phyloP scores from a whole-genome alignment of 37 sponge, comb jelly and placozoan genomes.

The Axinella damicornis region DNA sequence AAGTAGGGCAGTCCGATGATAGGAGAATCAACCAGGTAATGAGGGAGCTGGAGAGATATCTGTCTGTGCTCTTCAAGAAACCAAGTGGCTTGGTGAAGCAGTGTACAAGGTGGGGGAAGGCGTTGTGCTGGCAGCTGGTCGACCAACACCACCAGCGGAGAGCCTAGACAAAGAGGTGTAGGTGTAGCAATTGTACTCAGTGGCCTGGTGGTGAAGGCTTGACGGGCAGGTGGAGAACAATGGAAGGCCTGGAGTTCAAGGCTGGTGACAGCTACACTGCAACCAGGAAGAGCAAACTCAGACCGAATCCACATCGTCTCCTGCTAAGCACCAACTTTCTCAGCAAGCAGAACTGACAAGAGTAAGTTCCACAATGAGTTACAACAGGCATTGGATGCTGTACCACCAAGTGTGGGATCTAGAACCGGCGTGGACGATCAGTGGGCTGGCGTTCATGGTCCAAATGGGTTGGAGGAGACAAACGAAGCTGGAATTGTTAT shows the following conservation, averaged over 20 bases:
- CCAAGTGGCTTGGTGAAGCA: conserved; percentile 27
- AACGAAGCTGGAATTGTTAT: conserved; percentile 41
- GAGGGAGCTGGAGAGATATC: too few relatives aligned
- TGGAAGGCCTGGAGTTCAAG: conserved; percentile 69
- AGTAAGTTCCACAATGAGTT: conserved; percentile 11
- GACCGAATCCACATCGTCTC: conserved; percentile 18
- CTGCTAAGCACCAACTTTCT: conserved; percentile 20
- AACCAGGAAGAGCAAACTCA: neutral
- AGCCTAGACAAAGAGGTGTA: conserved; percentile 48
- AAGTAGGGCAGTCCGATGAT: too few relatives aligned
- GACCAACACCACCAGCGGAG: conserved; percentile 33
- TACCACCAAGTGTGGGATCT: conserved; percentile 28
- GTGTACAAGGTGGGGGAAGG: conserved; percentile 40
- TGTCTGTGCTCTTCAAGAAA: too few relatives aligned
- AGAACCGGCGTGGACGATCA: conserved; percentile 6
- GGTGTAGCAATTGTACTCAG: conserved; percentile 50
- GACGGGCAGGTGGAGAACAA: conserved; percentile 36
- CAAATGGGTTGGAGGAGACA: conserved; percentile 19
- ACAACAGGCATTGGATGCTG: conserved; percentile 20
- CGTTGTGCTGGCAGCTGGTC: conserved; percentile 39
- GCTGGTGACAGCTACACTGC: neutral
- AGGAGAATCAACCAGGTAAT: too few relatives aligned
- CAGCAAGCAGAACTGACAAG: conserved; percentile 24
- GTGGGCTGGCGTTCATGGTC: conserved; percentile 22
- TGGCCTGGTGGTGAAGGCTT: conserved; percentile 36